Percentiles rank a stretch among this genome's conserved stretches.
These are phyloP conservation scores for Lota lota DNA, from an alignment of 2,113 vertebrate genomes.

Conservation along the genomic window DNA sequence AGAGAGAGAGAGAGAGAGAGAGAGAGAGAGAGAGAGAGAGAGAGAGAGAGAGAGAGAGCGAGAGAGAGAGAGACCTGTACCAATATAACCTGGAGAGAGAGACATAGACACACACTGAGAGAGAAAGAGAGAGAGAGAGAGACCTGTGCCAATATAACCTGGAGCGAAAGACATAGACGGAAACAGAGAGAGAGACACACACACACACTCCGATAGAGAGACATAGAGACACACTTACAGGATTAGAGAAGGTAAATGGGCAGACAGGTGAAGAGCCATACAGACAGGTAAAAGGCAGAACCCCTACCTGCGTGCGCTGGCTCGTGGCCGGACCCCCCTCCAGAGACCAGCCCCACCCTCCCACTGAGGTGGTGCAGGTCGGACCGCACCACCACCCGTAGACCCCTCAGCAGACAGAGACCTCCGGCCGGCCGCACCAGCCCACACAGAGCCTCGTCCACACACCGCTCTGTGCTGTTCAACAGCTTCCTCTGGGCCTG, in stretches of 20 bases:
- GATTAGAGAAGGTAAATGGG: too few species aligned
- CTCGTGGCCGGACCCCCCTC: conserved; percentile 93
- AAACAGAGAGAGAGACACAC: not conserved
- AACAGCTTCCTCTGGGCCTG: conserved; percentile 81
- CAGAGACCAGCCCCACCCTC: conserved; percentile 85
- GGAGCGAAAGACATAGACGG: not conserved
- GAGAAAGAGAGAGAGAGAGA: not conserved
- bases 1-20: not conserved
- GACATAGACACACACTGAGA: not conserved
- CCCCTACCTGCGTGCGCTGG: conserved; percentile 85
- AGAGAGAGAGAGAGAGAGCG: not conserved
- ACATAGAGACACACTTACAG: not conserved
- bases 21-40: not conserved
- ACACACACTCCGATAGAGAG: not conserved
- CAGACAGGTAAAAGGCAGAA: too few species aligned
- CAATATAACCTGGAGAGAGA: conserved; percentile 80
- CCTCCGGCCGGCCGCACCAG: conserved; percentile 73
- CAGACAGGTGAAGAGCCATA: too few species aligned
- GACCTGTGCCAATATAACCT: conserved; percentile 89
- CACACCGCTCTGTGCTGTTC: conserved; percentile 77
- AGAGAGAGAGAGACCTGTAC: too few species aligned
- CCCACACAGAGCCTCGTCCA: conserved; percentile 83
- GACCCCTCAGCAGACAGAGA: conserved; percentile 79
- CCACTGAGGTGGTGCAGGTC: conserved; percentile 78
- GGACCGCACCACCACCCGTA: conserved; percentile 81